Conservation (phyloP, 2,113 vertebrate species). For the Stigmatopora argus region DNA sequence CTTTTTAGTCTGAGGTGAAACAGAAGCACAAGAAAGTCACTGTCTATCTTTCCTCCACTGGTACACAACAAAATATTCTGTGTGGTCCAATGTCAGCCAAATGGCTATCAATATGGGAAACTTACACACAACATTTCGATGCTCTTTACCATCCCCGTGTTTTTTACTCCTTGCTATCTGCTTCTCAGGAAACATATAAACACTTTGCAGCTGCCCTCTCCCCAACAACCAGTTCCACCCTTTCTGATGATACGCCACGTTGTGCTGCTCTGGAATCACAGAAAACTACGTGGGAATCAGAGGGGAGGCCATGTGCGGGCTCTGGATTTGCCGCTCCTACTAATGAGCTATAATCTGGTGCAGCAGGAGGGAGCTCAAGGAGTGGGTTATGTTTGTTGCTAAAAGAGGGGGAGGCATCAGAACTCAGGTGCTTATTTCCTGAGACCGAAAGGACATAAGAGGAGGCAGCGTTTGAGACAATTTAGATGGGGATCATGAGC, state of each 20-base stretch:
- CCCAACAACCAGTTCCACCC: conserved; percentile 32
- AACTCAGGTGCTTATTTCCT: conserved; percentile 31
- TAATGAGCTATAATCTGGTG: conserved; percentile 69
- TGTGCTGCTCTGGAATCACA: conserved; percentile 27
- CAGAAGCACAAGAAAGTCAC: no score
- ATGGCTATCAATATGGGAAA: background rate
- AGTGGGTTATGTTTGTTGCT: conserved; percentile 42
- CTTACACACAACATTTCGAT: background rate
- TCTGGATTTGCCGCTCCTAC: conserved; percentile 45
- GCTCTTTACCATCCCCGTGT: background rate
- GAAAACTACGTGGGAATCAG: conserved; percentile 52
- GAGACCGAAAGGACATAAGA: conserved; percentile 38
- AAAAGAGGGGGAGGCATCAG: conserved; percentile 37
- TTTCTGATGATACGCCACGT: conserved; percentile 35
- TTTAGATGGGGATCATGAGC: conserved; percentile 1
- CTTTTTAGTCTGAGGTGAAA: no score
- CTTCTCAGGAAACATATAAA: conserved; percentile 33
- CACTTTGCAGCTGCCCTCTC: conserved; percentile 32
- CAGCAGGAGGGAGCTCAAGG: conserved; percentile 56
- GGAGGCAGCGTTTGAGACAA: conserved; percentile 3
- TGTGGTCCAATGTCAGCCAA: no score
- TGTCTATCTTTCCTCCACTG: no score
- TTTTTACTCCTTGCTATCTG: background rate
- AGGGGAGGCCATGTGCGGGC: conserved; percentile 45
- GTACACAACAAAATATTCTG: no score